These are phyloP conservation scores for Plumapathes pennacea DNA, from an alignment of 92 coral and sea anemone genomes.

Conservation along the genomic window DNA sequence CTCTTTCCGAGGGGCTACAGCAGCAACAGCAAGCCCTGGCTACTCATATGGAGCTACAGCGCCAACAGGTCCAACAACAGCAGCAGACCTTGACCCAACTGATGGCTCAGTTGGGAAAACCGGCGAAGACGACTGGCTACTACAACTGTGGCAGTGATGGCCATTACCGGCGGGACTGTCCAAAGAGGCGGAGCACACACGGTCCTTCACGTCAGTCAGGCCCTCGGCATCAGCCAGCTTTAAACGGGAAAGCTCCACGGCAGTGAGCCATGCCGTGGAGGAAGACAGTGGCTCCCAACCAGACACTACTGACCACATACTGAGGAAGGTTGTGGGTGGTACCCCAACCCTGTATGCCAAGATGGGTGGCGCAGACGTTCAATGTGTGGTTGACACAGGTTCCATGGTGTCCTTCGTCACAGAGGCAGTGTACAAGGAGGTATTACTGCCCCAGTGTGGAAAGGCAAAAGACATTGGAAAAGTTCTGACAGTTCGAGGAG, in stretches of 20 bases:
- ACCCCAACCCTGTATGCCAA: slow-evolving; percentile 27
- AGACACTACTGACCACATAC: too few species aligned
- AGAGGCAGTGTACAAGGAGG: slow-evolving; percentile 33
- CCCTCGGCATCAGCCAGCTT: slow-evolving; percentile 4
- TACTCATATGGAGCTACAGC: slow-evolving; percentile 14
- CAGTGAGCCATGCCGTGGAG: slow-evolving; percentile 33
- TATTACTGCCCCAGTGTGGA: slow-evolving; percentile 30
- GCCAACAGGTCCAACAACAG: slow-evolving; percentile 8
- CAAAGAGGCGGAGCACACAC: too few species aligned
- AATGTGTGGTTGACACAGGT: slow-evolving; percentile 50
- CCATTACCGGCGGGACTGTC: slow-evolving; percentile 18
- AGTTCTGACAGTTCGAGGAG: slow-evolving; percentile 41
- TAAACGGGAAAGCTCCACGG: slow-evolving; percentile 18
- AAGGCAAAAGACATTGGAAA: background rate
- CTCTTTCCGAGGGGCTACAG: slow-evolving; percentile 31
- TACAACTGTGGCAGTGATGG: slow-evolving; percentile 6
- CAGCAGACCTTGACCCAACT: slow-evolving; percentile 24
- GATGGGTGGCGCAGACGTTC: slow-evolving; percentile 37
- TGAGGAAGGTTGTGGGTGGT: slow-evolving; percentile 15
- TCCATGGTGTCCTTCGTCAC: slow-evolving; percentile 54
- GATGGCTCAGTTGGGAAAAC: slow-evolving; percentile 2
- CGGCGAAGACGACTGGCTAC: background rate
- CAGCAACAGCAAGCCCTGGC: slow-evolving; percentile 36
- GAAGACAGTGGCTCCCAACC: slow-evolving; percentile 33
- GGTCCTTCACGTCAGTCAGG: too few species aligned